Conservation (phyloP, 2,888 invertebrate species). For the Nesidiocoris tenuis region DNA sequence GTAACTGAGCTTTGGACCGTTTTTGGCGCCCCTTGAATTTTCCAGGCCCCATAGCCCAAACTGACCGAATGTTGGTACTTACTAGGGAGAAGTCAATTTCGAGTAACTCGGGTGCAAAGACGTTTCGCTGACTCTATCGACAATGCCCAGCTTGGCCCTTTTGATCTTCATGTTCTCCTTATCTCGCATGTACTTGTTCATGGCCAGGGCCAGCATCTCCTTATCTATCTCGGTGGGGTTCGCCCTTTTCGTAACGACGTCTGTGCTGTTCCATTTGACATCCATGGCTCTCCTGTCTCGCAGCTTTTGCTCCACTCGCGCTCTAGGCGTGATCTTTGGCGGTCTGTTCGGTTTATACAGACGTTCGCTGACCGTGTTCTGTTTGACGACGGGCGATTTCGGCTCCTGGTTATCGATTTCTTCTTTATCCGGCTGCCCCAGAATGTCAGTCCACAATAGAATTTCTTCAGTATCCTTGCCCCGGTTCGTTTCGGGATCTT, state of each 20-base stretch:
- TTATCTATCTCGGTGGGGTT: slow-evolving; percentile 21
- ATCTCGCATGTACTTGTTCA: slow-evolving; percentile 21
- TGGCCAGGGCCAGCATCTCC: slow-evolving; percentile 11
- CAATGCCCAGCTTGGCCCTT: not conserved
- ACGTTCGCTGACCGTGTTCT: not conserved
- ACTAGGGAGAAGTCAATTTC: slow-evolving; percentile 30
- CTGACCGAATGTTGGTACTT: too few species aligned
- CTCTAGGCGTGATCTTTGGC: not conserved
- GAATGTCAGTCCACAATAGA: slow-evolving; percentile 13
- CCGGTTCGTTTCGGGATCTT: not conserved
- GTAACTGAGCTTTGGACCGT: too few species aligned
- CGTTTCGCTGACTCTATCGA: not conserved
- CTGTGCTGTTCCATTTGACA: slow-evolving; percentile 3
- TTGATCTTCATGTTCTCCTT: slow-evolving; percentile 14
- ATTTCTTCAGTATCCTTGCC: slow-evolving; percentile 13
- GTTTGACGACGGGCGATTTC: not conserved
- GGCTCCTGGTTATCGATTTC: not conserved
- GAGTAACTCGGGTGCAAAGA: slow-evolving; percentile 19
- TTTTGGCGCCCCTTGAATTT: too few species aligned
- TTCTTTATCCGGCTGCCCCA: not conserved
- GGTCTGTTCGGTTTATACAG: slow-evolving; percentile 22
- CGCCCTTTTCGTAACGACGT: slow-evolving; percentile 6
- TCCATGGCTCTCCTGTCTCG: slow-evolving; percentile 7
- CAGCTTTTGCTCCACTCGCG: slow-evolving; percentile 12
- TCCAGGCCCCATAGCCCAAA: too few species aligned